phyloP scores from a whole-genome alignment of 2,888 invertebrate genomes.

The Metacarcinus magister region DNA sequence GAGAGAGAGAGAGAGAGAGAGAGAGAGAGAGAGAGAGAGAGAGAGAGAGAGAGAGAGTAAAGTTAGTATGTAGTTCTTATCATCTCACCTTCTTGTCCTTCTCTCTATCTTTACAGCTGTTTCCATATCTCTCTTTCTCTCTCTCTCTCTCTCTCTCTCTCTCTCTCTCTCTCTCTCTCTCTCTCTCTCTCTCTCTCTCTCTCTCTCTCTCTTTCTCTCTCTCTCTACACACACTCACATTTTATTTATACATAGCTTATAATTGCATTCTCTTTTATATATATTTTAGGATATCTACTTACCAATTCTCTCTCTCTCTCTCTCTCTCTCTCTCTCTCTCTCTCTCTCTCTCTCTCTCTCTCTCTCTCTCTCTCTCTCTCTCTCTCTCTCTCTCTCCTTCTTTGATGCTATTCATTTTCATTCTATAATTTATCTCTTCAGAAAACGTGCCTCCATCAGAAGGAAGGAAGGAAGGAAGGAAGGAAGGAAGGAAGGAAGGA shows the following conservation, averaged over 20 bases:
- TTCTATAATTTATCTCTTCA: too few species aligned
- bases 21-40: slow-evolving; percentile 26
- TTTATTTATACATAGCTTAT: background rate
- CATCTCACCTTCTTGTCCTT: too few species aligned
- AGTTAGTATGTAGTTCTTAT: too few species aligned
- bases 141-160: background rate
- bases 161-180: too few species aligned
- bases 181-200: too few species aligned
- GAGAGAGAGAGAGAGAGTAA: background rate
- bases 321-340: too few species aligned
- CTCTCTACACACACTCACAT: background rate
- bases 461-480: background rate
- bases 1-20: slow-evolving; percentile 26
- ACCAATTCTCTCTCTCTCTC: background rate
- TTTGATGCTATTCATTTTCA: too few species aligned
- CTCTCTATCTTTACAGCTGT: background rate
- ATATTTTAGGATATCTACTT: background rate
- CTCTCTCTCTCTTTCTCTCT: too few species aligned
- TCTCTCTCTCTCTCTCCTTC: too few species aligned
- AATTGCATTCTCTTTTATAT: background rate
- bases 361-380: too few species aligned
- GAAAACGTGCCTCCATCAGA: background rate
- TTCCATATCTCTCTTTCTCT: background rate
- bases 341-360: too few species aligned
- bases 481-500: background rate